Percentiles rank a stretch among this genome's conserved stretches.
Evolutionary conservation across 2,888 invertebrate species (phyloP).

Genomic region (Eilema sororculum): DNA sequence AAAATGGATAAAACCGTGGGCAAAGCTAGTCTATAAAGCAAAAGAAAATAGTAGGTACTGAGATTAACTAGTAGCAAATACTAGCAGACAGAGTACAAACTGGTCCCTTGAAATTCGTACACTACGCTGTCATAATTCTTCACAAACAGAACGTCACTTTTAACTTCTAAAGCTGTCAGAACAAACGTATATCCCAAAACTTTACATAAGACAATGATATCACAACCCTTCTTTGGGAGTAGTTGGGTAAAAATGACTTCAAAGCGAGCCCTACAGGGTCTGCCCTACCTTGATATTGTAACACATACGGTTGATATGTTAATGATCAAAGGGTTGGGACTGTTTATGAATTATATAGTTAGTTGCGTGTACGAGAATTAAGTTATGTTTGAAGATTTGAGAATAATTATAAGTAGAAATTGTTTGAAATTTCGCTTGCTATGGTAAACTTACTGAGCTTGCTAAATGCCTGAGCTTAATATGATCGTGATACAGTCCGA

Average conservation of each 20-base stretch:
- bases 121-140: neutral
- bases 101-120: neutral
- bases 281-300: neutral
- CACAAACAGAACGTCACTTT: neutral
- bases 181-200: neutral
- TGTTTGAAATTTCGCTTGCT: too few relatives aligned
- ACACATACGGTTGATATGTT: constrained; percentile 2
- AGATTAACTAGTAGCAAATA: too few relatives aligned
- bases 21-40: too few relatives aligned
- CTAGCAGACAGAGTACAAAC: too few relatives aligned
- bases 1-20: too few relatives aligned
- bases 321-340: neutral
- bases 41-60: too few relatives aligned
- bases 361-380: neutral
- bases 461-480: too few relatives aligned
- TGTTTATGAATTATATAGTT: neutral
- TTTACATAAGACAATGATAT: neutral
- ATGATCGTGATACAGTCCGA: too few relatives aligned
- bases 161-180: neutral
- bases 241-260: constrained; percentile 1
- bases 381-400: neutral
- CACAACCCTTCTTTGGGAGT: neutral
- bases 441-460: too few relatives aligned
- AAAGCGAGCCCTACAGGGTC: neutral
- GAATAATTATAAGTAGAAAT: too few relatives aligned